phyloP scores from a whole-genome alignment of 2,113 vertebrate genomes.

The Sceloporus undulatus region DNA sequence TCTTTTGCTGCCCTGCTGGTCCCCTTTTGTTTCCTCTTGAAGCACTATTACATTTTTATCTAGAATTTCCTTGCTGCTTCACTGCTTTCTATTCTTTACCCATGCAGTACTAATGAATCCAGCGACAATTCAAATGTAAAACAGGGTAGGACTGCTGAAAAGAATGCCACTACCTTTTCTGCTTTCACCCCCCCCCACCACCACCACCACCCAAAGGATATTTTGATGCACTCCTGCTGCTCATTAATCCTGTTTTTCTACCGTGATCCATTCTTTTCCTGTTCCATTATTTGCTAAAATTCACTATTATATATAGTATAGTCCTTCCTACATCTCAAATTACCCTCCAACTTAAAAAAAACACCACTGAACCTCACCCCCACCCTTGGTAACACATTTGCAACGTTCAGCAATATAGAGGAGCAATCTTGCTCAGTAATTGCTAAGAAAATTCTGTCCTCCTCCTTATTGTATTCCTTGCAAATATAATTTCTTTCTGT shows the following conservation, averaged over 20 bases:
- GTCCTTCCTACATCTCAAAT: constrained; percentile 36
- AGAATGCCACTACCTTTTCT: constrained; percentile 14
- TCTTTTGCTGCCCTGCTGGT: neutral
- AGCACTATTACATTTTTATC: constrained; percentile 17
- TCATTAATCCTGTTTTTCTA: neutral
- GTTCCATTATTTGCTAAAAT: neutral
- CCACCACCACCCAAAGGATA: neutral
- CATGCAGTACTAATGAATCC: constrained; percentile 29
- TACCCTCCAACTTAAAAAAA: neutral
- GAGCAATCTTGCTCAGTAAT: constrained; percentile 56
- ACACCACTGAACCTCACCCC: neutral
- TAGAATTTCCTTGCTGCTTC: constrained; percentile 8
- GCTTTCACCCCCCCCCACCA: neutral
- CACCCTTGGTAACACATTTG: constrained; percentile 42
- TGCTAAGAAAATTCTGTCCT: constrained; percentile 60
- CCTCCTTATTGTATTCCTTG: constrained; percentile 37
- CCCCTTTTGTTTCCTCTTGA: constrained; percentile 13
- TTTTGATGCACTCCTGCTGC: constrained; percentile 24
- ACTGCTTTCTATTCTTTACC: neutral
- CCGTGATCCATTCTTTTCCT: neutral
- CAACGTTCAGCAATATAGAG: constrained; percentile 49
- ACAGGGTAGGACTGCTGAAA: constrained; percentile 12
- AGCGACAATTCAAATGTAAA: constrained; percentile 40
- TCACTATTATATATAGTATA: neutral
- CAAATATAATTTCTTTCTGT: constrained; percentile 66